Evolutionary conservation across 2,113 vertebrate species (phyloP), one percentile per base, ranked within the genome.

Genomic region (Budorcas taxicolor): DNA sequence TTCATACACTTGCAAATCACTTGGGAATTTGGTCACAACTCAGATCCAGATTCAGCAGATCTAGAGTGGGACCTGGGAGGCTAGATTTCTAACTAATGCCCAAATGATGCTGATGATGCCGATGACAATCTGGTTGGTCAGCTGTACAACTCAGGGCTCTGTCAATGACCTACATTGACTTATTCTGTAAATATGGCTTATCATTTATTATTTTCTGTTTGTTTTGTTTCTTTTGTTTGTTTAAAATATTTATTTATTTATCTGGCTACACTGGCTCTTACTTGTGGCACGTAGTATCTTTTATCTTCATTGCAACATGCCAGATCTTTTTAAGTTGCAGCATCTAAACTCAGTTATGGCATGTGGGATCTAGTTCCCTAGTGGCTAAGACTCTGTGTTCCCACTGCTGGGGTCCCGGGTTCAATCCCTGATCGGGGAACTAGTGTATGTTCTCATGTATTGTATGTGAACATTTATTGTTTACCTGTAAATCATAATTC

Each of bases 11-110:
- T 43, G 80, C 25, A 31, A 23, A 88, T 27, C 12, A 50, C 87
- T 92, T 96, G 47, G 0, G 11, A 57, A 31, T 74, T 17, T 81
- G 71, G 23, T 81, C 78, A 90, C 82, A 94, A 95, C 87, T 67
- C 27, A 50, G 23, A 52, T 83, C 5, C 50, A 83, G 43, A 62
- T 14, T 78, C 31, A 14, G 14, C 17, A 27, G 29, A 23, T 80
- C 14, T 50, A 6, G 23, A 57, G 13, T 23, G 2, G 19, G 7
- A 5, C 36, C 13, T 58, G 6, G 3, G 2, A 52, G 29, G 86
- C 15, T 80, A 4, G 36, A 45, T 58, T 81, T 90, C 31, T 76
- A 29, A n/a, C 36, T 47, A n/a, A 67, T 2, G 55, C 5, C 45
- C 27, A 45, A 10, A 6, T n/a, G 29, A 78, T 45, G 25, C 15